Base-by-base conservation (phyloP, 64 coral and sea anemone genomes). In the Hydrozoanthus tunicans region DNA sequence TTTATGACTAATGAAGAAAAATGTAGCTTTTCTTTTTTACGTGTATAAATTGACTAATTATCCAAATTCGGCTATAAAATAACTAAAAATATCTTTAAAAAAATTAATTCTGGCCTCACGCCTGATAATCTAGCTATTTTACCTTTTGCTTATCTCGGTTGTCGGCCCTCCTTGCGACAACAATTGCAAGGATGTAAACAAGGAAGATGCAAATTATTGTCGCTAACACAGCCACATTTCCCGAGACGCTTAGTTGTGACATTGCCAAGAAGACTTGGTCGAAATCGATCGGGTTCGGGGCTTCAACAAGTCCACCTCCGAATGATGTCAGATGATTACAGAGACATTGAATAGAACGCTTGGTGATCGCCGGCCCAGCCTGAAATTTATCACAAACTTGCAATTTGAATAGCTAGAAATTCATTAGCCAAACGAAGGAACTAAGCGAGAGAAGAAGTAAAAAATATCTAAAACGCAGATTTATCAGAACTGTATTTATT, bases 231-330 rank as follows among this genome's bases (percentile, higher is more conserved):
- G 91, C 26, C 4, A 95, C 27, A 32, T 92, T 81, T 14, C 85
- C 82, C 6, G 77, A 54, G 10, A 77, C 5, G 17, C 57, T 89
- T 7, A 59, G 69, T 77, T 82, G 88, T 6, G 70, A 70, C 7
- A 79, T 23, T 63, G 61, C 77, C 11, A 70, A 2, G 17, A 85
- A 85, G 1, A 95, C 90, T 64, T 70, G 10, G 60, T 82, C 77
- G 25, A 95, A 95, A 20, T 95, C 94, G 20, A 95, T 92, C 3
- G 90, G 83, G 25, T 95, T 95, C n/a, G 94, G 94, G 24, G 90
- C 90, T 6, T 89, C 94, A 69, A 95, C 57, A 64, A 95, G 4
- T 25, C 69, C 93, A 25, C 82, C 90, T n/a, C 93, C 93, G 92
- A 95, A 95, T 5, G 74, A 7, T 3, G 93, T 92, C 0, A 95